A percentile compares a stretch with the other conserved stretches of the same genome.
These are phyloP conservation scores for Caiman crocodilus DNA, from an alignment of 2,797 vertebrate species.

Conservation along the genomic window DNA sequence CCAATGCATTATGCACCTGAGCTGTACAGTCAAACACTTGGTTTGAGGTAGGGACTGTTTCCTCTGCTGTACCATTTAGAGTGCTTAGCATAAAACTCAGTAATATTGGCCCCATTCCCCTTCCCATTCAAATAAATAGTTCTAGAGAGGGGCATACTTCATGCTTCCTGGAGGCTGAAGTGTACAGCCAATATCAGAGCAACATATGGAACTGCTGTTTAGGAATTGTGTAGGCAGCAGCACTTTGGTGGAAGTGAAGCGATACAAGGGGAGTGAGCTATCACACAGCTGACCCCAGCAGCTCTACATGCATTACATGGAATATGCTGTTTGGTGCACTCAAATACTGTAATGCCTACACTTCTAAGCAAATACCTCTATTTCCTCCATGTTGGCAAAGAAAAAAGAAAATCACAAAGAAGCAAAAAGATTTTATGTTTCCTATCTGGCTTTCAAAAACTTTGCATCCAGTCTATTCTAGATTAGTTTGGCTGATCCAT, in stretches of 20 bases:
- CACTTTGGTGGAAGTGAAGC: fast-evolving
- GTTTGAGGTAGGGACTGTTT: background rate
- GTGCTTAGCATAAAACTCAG: background rate
- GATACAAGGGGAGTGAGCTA: background rate
- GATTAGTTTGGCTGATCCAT: background rate
- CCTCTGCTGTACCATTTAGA: fast-evolving
- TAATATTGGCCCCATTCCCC: fast-evolving
- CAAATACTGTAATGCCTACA: background rate
- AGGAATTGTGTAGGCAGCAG: background rate
- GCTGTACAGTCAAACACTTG: background rate
- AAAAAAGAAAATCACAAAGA: background rate
- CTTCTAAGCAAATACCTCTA: background rate
- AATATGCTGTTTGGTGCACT: background rate
- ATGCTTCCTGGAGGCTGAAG: background rate
- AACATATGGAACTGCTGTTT: background rate
- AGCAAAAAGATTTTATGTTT: background rate
- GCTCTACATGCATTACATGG: background rate
- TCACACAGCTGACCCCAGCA: background rate
- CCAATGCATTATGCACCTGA: background rate
- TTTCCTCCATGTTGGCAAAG: background rate
- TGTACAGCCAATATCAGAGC: background rate
- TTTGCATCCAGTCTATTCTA: background rate
- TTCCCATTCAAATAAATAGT: background rate
- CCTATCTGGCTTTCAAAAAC: background rate
- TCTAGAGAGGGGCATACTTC: fast-evolving